These are phyloP conservation scores for zebrafish (Danio rerio) DNA, from an alignment of 2,113 vertebrate species.

Conservation along the genomic window GRCz12tu NC_133181.1:32388001-32388500, in stretches of 20 bases:
- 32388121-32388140: no score
- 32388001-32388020: not conserved
- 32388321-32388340: conserved; percentile 8
- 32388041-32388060: not conserved
- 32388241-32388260: conserved; percentile 55
- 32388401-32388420: conserved; percentile 13
- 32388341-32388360: conserved; percentile 10
- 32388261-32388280: conserved; percentile 50
- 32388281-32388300: conserved; percentile 3
- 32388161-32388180: not conserved
- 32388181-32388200: conserved; percentile 40
- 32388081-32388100: not conserved
- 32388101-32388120: no score
- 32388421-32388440: not conserved
- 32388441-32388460: conserved; percentile 60
- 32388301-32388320: conserved; percentile 7
- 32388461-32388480: conserved; percentile 50
- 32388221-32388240: conserved; percentile 54
- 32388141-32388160: not conserved
- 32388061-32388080: not conserved
- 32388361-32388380: not conserved
- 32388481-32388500: not conserved
- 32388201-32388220: conserved; percentile 44
- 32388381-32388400: not conserved
- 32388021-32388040: not conserved